Base-by-base conservation (phyloP, 2,888 invertebrate genomes). In the Nudaria mundana region DNA sequence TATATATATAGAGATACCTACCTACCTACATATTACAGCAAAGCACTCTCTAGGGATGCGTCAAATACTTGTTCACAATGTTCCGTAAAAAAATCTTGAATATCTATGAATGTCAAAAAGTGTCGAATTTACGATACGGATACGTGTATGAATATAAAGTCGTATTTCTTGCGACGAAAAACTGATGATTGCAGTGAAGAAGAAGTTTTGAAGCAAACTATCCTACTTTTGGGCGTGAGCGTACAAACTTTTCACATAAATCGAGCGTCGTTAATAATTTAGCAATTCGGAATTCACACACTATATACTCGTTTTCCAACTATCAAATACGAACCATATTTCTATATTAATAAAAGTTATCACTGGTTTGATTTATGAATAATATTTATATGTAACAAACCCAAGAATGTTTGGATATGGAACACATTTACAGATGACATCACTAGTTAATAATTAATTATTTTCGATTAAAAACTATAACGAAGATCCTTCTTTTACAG, bases 211-310 rank as follows among this genome's bases (percentile, higher is more conserved):
- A 40, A 61, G 68, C 65, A 66, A 72, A 71, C 68, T 66, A 59
- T 53, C 60, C 64, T 63, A 71, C 75, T 75, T 77, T 69, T 51
- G 64, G 69, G 70, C 68, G 59, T 63, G 65, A 68, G 61, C 62
- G 51, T 37, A 37, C 42, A 54, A 80, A 81, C 68, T 81, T 81
- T 73, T 31, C 66, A 66, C 76, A 81, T 81, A 80, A 81, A 80
- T 80, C 71, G 71, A 55, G 64, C 58, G 66, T 69, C 71, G 71
- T 73, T 76, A 75, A 77, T 77, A 79, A 74, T 78, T 76, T 71
- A 73, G 61, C 63, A 60, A 70, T 78, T 73, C 60, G 56, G 65
- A 66, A 63, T 68, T 63, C 56, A 47, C 37, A 44, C 41, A 32
- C 39, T n/a, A n/a, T n/a, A n/a, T 49, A 44, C 52, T 41, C 47